Conservation (phyloP, 2,888 invertebrate species). For the Phalangium opilio region DNA sequence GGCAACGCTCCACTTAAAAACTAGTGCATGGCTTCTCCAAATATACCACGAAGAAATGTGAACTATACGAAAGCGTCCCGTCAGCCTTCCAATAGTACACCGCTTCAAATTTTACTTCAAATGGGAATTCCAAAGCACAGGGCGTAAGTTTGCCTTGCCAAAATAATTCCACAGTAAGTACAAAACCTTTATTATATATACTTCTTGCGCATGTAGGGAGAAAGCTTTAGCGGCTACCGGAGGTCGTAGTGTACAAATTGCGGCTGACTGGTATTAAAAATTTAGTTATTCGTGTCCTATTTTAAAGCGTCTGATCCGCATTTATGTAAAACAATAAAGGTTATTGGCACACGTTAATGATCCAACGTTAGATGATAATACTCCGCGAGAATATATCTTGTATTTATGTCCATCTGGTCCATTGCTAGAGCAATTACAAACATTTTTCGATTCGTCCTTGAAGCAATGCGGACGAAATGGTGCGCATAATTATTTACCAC, state of each 20-base stretch:
- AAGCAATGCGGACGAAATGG: constrained; percentile 68
- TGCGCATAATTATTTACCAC: constrained; percentile 76
- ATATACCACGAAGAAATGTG: constrained; percentile 49
- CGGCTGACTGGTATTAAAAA: constrained; percentile 52
- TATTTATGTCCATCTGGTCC: constrained; percentile 70
- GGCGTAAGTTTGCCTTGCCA: constrained; percentile 48
- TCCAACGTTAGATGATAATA: constrained; percentile 54
- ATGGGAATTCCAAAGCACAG: constrained; percentile 77
- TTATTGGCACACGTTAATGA: constrained; percentile 76
- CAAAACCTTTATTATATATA: constrained; percentile 1
- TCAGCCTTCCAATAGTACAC: constrained; percentile 46
- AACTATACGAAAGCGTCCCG: constrained; percentile 54
- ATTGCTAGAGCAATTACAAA: constrained; percentile 51
- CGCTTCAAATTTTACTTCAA: constrained; percentile 64
- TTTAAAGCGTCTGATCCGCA: neutral
- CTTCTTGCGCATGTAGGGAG: constrained; percentile 51
- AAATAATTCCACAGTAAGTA: neutral
- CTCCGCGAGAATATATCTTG: constrained; percentile 67
- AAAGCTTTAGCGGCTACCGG: constrained; percentile 82
- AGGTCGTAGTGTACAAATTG: constrained; percentile 67
- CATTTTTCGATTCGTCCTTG: constrained; percentile 53
- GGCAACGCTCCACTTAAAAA: too few species aligned
- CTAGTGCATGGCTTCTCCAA: neutral
- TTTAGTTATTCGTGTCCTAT: neutral
- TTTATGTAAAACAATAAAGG: constrained; percentile 29